Conservation (phyloP, 2,797 vertebrate species). For the Hippocampus kuda region DNA sequence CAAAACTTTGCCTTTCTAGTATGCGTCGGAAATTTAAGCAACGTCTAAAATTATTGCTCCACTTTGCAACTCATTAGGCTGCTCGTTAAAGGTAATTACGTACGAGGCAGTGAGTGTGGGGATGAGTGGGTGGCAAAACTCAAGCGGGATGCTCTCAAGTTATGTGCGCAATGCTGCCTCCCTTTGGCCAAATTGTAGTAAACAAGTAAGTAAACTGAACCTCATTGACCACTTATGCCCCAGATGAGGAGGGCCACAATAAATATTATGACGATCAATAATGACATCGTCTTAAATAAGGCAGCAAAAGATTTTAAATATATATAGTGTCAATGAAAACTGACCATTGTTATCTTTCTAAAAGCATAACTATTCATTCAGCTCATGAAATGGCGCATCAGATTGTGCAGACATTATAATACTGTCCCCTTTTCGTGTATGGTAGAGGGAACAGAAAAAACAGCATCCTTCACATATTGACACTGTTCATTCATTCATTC, state of each 20-base stretch:
- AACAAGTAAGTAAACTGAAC: not conserved
- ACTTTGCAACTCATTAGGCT: not conserved
- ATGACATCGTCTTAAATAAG: no score
- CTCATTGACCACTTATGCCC: not conserved
- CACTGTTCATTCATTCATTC: no score
- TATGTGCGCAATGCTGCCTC: constrained; percentile 38
- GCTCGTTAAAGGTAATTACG: constrained; percentile 5
- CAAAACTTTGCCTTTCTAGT: not conserved
- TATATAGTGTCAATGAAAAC: no score
- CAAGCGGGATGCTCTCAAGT: not conserved
- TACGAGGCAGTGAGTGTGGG: not conserved
- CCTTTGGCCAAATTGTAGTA: constrained; percentile 36
- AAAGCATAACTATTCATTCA: no score
- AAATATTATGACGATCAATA: no score
- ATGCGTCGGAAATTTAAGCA: not conserved
- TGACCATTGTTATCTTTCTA: no score
- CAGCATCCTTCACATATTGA: not conserved
- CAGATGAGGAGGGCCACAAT: no score
- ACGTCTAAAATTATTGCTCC: not conserved
- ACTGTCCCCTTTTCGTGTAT: not conserved
- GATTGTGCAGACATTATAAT: not conserved
- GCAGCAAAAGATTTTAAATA: no score
- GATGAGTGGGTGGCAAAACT: constrained; percentile 5
- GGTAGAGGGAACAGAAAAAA: no score
- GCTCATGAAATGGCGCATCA: no score